Conservation (phyloP, 2,113 vertebrate genomes). For the Mesocricetus auratus region DNA sequence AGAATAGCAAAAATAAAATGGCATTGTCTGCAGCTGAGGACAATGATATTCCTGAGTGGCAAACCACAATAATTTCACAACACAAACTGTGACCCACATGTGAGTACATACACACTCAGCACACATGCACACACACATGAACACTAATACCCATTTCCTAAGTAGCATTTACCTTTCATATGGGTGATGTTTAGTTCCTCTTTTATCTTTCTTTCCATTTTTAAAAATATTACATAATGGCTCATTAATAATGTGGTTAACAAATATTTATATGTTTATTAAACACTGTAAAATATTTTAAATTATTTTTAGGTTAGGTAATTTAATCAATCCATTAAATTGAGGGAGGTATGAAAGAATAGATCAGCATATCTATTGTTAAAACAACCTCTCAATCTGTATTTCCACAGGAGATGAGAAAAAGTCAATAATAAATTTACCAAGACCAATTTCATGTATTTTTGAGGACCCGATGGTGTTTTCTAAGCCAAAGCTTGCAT, state of each 20-base stretch:
- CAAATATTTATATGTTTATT: background rate
- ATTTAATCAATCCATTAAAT: background rate
- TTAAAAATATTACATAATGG: background rate
- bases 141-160: background rate
- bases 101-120: background rate
- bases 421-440: background rate
- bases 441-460: background rate
- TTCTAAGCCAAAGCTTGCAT: background rate
- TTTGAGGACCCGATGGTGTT: background rate
- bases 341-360: fast-evolving
- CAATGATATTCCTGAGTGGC: background rate
- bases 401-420: background rate
- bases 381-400: background rate
- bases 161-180: background rate
- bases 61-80: background rate
- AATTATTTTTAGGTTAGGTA: background rate
- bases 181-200: background rate
- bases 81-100: background rate
- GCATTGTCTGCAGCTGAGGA: background rate
- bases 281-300: background rate
- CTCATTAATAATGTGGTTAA: background rate
- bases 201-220: background rate
- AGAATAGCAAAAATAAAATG: background rate
- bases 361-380: background rate
- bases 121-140: background rate